Percentiles rank a stretch among this genome's conserved stretches.
Conservation (phyloP, 2,888 invertebrate genomes). For the Cryptus armator region DNA sequence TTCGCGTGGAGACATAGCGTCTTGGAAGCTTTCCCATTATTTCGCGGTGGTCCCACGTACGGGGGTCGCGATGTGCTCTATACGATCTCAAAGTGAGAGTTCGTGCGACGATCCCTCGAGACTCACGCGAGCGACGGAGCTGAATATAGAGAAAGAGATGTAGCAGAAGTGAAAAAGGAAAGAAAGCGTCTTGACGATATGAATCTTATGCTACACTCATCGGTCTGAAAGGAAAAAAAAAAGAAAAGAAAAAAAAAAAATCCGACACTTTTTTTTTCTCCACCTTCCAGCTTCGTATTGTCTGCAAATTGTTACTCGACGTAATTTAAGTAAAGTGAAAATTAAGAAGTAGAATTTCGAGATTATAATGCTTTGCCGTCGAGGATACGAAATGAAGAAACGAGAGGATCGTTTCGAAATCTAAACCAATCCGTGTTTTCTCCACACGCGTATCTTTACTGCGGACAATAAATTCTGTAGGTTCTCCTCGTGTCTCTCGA, state of each 20-base stretch:
- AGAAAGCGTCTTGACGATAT: background rate
- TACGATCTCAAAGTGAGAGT: constrained; percentile 3
- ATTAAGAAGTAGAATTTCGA: background rate
- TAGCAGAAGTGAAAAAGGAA: background rate
- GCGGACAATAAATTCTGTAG: constrained; percentile 23
- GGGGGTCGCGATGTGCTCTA: background rate
- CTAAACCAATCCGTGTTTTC: background rate
- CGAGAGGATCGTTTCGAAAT: background rate
- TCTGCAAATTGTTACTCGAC: background rate
- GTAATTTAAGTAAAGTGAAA: background rate
- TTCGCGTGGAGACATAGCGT: constrained; percentile 2
- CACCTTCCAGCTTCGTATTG: background rate
- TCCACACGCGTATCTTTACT: background rate
- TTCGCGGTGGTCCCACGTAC: constrained; percentile 34
- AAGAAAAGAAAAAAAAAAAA: background rate
- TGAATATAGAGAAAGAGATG: constrained; percentile 7
- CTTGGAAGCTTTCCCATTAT: constrained; percentile 47
- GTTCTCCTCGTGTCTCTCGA: constrained; percentile 18
- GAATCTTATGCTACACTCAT: background rate
- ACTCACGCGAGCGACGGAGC: constrained; percentile 4
- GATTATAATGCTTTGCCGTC: background rate
- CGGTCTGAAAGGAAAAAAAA: background rate
- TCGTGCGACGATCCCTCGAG: constrained; percentile 33
- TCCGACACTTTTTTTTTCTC: background rate
- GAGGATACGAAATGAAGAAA: background rate